Conservation (phyloP, 2,113 vertebrate genomes). For the Hylia prasina region DNA sequence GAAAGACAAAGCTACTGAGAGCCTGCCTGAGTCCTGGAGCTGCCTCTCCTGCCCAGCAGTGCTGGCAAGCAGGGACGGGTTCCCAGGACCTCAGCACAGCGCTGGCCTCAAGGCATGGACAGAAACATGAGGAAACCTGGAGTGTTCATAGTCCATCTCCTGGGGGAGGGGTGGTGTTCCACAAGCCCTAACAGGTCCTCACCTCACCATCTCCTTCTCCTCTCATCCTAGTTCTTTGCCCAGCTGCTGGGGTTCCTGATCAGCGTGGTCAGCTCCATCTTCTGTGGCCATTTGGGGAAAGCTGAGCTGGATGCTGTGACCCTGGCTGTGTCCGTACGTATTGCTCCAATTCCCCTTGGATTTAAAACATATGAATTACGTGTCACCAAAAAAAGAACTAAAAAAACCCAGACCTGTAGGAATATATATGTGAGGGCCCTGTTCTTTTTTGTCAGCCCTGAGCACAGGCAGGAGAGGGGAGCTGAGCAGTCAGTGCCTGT, state of each 20-base stretch:
- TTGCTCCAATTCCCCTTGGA: background rate
- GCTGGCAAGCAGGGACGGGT: background rate
- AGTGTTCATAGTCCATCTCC: background rate
- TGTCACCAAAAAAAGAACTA: background rate
- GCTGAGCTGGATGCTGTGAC: conserved; percentile 84
- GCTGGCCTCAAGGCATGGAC: background rate
- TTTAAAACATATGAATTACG: background rate
- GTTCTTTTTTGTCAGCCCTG: background rate
- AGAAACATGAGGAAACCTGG: background rate
- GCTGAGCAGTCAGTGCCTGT: background rate
- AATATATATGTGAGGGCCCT: fast-evolving
- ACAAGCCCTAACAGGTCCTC: background rate
- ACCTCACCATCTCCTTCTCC: background rate
- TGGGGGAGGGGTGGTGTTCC: background rate
- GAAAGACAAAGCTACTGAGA: background rate
- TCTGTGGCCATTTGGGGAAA: conserved; percentile 90
- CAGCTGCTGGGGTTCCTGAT: conserved; percentile 86
- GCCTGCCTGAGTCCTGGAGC: background rate
- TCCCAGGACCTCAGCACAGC: background rate
- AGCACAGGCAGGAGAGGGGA: background rate
- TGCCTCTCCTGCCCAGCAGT: background rate
- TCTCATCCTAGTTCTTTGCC: conserved; percentile 76
- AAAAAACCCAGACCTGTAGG: background rate
- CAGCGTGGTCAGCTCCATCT: conserved; percentile 87
- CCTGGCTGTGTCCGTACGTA: conserved; percentile 82